Percentiles rank a stretch among this genome's conserved stretches.
These are phyloP conservation scores for Marmota monax DNA, from an alignment of 2,113 vertebrate genomes.

Conservation along the genomic window DNA sequence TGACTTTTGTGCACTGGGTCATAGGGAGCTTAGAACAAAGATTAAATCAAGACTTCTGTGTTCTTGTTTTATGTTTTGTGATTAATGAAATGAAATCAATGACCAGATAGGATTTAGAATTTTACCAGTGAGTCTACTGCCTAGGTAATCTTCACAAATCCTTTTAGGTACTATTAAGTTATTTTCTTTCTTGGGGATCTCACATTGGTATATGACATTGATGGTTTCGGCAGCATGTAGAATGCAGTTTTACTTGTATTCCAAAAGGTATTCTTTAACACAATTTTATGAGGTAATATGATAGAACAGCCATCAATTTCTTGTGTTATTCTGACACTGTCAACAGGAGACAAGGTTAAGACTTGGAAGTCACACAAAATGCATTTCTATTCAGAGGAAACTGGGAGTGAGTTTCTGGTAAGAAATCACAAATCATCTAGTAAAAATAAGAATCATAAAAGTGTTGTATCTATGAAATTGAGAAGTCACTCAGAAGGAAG, in stretches of 20 bases:
- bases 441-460: neutral
- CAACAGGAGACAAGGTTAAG: neutral
- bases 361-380: neutral
- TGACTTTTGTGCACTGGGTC: neutral
- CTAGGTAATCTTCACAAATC: constrained; percentile 21
- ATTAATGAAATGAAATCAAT: neutral
- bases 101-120: neutral
- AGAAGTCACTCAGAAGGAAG: neutral
- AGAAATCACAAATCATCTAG: neutral
- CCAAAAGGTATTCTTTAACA: neutral
- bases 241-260: neutral
- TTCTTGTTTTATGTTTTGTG: constrained; percentile 44
- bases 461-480: neutral
- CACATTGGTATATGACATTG: neutral
- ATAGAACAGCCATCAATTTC: constrained; percentile 40
- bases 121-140: neutral
- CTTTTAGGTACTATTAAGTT: neutral
- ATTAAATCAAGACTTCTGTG: neutral
- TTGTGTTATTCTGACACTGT: neutral
- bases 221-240: constrained; percentile 37
- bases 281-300: constrained; percentile 24
- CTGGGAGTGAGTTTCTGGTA: neutral
- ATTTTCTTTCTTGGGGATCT: constrained; percentile 22
- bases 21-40: neutral
- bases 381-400: neutral